Percentiles rank a stretch among this genome's conserved stretches.
These are phyloP conservation scores for Gambusia yucatana DNA, from an alignment of 2,797 vertebrate genomes.

Conservation along the genomic window DNA sequence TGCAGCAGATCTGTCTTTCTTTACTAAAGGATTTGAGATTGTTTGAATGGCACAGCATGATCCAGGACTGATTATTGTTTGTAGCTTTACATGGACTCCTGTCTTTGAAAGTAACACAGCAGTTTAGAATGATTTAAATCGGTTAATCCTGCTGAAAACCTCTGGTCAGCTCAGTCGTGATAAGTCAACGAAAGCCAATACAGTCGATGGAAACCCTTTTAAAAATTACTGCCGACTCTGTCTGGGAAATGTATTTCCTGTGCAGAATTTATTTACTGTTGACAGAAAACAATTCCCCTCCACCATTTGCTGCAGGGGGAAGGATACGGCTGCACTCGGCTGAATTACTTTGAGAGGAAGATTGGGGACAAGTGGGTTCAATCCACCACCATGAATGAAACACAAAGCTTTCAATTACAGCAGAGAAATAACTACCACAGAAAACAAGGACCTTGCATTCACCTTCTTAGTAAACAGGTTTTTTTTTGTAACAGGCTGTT, in stretches of 20 bases:
- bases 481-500: constrained; percentile 17
- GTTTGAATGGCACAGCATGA: background rate
- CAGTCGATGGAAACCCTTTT: constrained; percentile 43
- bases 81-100: background rate
- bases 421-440: constrained; percentile 23
- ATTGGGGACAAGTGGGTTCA: constrained; percentile 47
- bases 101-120: background rate
- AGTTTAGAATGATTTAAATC: background rate
- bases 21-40: background rate
- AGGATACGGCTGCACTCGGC: constrained; percentile 14
- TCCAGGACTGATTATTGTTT: background rate
- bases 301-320: constrained; percentile 26
- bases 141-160: background rate
- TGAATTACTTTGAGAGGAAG: constrained; percentile 28
- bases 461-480: constrained; percentile 7
- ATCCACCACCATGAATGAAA: constrained; percentile 33
- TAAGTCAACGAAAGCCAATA: constrained; percentile 23
- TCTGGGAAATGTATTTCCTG: constrained; percentile 34
- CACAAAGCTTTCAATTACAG: constrained; percentile 31
- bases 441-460: constrained; percentile 14
- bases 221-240: constrained; percentile 27
- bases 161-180: constrained; percentile 16
- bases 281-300: constrained; percentile 43
- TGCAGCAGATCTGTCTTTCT: background rate
- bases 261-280: constrained; percentile 57